These are phyloP conservation scores for Autographa gamma DNA, from an alignment of 2,888 invertebrate species.

Conservation along the genomic window DNA sequence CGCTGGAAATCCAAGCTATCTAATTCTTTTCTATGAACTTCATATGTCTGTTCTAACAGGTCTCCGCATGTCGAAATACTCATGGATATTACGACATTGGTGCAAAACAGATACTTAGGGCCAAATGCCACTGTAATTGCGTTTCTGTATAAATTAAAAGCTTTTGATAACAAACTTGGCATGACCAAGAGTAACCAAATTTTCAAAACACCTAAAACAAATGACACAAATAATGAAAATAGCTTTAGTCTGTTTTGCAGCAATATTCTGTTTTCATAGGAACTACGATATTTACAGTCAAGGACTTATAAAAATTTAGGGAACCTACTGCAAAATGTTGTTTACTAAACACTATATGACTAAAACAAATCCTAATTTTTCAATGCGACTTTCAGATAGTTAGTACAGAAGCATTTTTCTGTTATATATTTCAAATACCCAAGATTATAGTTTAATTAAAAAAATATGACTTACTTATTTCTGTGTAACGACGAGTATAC, in stretches of 20 bases:
- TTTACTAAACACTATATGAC: background rate
- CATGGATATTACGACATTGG: constrained; percentile 94
- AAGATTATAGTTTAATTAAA: background rate
- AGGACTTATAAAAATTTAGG: background rate
- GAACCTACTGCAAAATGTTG: background rate
- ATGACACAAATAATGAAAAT: constrained; percentile 30
- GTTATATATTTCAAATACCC: background rate
- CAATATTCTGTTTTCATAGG: constrained; percentile 48
- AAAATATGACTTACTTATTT: background rate
- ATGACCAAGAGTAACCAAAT: constrained; percentile 60
- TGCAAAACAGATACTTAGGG: constrained; percentile 92
- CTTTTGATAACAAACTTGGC: constrained; percentile 72
- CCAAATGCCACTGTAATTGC: constrained; percentile 84
- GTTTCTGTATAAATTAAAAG: constrained; percentile 67
- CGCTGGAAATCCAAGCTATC: constrained; percentile 89
- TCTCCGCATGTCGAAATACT: constrained; percentile 94
- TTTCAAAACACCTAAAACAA: constrained; percentile 72
- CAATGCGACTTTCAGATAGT: background rate
- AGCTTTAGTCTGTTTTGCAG: constrained; percentile 59
- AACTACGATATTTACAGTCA: background rate
- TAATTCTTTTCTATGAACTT: constrained; percentile 89
- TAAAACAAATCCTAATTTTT: background rate
- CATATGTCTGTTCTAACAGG: constrained; percentile 93
- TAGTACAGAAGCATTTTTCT: background rate
- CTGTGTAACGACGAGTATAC: background rate